Evolutionary conservation across 35 echinoderm and acorn worm species (phyloP).

Genomic region (Ophiothrix spiculata): DNA sequence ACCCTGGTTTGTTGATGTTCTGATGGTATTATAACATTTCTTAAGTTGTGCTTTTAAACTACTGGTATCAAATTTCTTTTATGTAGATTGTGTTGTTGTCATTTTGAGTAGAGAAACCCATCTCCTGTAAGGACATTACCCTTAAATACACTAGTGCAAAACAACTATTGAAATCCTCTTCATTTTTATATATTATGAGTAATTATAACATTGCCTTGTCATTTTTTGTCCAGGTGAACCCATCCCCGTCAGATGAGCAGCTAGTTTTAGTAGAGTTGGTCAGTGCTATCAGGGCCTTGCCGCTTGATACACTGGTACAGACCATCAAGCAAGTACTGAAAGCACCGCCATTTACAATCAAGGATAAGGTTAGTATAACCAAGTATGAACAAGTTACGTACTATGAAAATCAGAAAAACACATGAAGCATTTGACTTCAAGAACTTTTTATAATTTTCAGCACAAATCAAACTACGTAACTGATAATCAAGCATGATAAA

Average conservation of each 20-base stretch:
- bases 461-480: background rate
- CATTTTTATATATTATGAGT: too few relatives aligned
- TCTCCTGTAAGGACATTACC: too few relatives aligned
- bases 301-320: conserved; percentile 88
- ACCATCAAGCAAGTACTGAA: conserved; percentile 97
- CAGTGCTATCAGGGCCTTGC: conserved; percentile 88
- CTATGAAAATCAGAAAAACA: background rate
- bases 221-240: conserved; percentile 48
- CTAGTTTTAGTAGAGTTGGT: conserved; percentile 82
- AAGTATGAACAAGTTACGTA: too few relatives aligned
- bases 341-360: conserved; percentile 95
- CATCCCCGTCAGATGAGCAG: conserved; percentile 71
- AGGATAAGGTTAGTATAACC: conserved; percentile 68
- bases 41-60: too few relatives aligned
- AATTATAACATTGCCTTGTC: background rate
- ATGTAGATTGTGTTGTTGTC: too few relatives aligned
- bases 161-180: too few relatives aligned
- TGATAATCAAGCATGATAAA: too few relatives aligned
- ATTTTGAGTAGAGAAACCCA: too few relatives aligned
- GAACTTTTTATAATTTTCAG: background rate
- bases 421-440: background rate
- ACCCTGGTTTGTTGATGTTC: too few relatives aligned
- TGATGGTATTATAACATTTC: too few relatives aligned
- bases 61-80: too few relatives aligned
- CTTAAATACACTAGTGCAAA: too few relatives aligned